Evolutionary conservation across 1,140 invertebrate species (phyloP), one percentile per base, ranked within the genome.

Genomic region (Cecropterus lyciades): DNA sequence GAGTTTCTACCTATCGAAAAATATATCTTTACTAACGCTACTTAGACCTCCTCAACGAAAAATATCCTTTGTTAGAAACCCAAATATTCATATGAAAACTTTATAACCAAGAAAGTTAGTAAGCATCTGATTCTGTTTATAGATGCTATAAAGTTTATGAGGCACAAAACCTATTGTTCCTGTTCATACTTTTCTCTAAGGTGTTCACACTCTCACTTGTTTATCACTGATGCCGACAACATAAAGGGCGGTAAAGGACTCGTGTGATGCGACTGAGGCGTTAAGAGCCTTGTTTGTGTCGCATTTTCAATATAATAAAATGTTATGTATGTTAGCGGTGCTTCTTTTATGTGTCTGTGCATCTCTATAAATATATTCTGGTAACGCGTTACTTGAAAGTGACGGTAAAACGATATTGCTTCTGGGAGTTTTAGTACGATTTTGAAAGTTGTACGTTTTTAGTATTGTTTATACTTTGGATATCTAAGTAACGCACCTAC

Each of bases 261-360:
- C 69, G 55, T 45, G 63, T 68, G 73, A 79, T 64, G 68, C 69
- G 66, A 57, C 46, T 64, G 64, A 74, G 62, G 72, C 62, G 71
- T 73, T 79, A 75, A 84, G 73, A 73, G 62, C 30, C 71, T 74
- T 78, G 77, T 80, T 83, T 79, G 74, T 69, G 76, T 51, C 74
- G 62, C 68, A 63, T 73, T 69, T 77, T 68, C 65, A 30, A 69
- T 72, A 73, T 72, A 65, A 78, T 69, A 72, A 71, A 74, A 71
- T 67, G 53, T 73, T 63, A 69, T 69, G 57, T 62, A 66, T 67
- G 33, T 63, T 42, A 14, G 17, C 46, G 20, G 27, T 9, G 24
- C 30, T 52, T 48, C 55, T 46, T 53, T 53, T 37, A 53, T 52
- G 24, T 30, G 17, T 49, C 24, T 52, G n/a, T 15, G 24, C 27